Conservation (phyloP, 2,797 vertebrate species). For the Rhabdomys pumilio region DNA sequence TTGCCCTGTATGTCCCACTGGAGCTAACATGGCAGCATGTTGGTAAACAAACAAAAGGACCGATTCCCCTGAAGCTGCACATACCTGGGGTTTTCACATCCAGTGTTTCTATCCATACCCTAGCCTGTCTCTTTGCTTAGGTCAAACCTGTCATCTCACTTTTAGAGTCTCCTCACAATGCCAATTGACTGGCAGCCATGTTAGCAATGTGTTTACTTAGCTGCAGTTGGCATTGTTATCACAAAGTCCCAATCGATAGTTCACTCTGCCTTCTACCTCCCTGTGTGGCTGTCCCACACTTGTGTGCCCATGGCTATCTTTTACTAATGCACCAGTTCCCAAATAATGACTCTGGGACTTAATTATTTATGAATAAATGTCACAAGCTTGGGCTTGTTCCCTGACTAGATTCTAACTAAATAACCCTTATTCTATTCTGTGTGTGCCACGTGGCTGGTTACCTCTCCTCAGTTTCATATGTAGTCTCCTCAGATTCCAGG, state of each 20-base stretch:
- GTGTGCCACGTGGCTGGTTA: background rate
- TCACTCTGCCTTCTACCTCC: too few species aligned
- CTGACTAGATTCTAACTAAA: background rate
- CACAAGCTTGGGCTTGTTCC: background rate
- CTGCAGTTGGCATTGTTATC: background rate
- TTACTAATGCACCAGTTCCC: background rate
- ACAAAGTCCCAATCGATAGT: background rate
- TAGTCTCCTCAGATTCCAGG: background rate
- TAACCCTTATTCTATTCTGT: background rate
- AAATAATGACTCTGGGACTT: background rate
- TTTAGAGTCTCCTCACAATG: background rate
- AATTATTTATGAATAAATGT: background rate
- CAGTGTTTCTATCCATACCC: constrained; percentile 17
- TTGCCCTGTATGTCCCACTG: fast-evolving
- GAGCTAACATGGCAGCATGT: constrained; percentile 13
- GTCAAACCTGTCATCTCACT: constrained; percentile 23
- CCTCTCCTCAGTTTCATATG: too few species aligned
- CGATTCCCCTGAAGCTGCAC: background rate
- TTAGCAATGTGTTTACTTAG: background rate
- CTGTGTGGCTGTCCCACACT: background rate
- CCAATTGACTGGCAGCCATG: background rate
- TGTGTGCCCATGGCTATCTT: background rate
- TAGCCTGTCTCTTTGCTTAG: background rate
- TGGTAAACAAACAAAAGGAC: background rate
- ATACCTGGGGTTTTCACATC: background rate